phyloP scores from a whole-genome alignment of 2,113 vertebrate genomes.

The Gallinago jamesoni region DNA sequence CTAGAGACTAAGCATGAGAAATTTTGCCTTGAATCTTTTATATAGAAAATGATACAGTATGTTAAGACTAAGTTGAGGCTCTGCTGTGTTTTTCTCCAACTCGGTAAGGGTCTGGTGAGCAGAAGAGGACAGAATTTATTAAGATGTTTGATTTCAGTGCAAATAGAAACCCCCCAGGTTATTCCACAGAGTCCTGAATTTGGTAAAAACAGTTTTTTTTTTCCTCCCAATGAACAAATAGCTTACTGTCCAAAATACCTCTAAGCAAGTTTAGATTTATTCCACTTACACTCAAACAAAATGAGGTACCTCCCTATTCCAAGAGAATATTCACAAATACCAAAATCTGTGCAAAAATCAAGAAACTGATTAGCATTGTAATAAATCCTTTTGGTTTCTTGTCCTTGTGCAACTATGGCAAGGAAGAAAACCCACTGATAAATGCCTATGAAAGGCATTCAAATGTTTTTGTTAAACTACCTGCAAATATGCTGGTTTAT shows the following conservation, averaged over 20 bases:
- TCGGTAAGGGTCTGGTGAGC: accelerated
- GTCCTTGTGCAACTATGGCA: background rate
- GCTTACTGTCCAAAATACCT: background rate
- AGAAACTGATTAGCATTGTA: background rate
- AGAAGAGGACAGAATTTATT: background rate
- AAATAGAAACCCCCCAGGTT: background rate
- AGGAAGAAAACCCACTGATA: background rate
- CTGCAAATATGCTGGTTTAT: background rate
- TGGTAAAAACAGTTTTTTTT: background rate
- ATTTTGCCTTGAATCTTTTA: background rate
- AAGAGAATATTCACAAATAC: background rate
- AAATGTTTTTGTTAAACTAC: background rate
- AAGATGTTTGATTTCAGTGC: background rate
- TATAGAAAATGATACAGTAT: background rate
- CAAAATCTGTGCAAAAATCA: background rate
- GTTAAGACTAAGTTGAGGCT: background rate
- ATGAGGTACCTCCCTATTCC: background rate
- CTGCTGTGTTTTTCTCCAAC: background rate
- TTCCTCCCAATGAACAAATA: background rate
- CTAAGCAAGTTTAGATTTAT: background rate
- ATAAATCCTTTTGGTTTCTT: background rate
- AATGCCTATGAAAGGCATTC: background rate
- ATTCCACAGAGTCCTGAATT: background rate
- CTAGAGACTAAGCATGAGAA: background rate
- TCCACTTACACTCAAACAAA: background rate